phyloP scores from a whole-genome alignment of 2,113 vertebrate genomes.

The Delphinus delphis region DNA sequence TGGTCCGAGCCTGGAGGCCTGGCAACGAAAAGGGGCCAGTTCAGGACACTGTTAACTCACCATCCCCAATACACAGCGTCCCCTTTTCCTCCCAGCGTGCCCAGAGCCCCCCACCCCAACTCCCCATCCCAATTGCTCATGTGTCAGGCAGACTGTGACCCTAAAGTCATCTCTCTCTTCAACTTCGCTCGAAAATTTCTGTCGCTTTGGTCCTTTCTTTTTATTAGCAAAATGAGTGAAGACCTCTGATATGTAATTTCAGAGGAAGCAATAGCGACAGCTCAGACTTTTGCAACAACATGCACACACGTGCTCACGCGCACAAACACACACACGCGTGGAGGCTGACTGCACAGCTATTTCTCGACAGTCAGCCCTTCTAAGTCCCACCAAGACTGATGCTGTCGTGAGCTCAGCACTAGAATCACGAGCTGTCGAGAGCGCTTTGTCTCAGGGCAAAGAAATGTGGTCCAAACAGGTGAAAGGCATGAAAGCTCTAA shows the following conservation, averaged over 20 bases:
- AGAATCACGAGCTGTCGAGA: not conserved
- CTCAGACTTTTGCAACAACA: not conserved
- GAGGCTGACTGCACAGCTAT: accelerated
- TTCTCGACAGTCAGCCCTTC: not conserved
- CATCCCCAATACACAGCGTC: not conserved
- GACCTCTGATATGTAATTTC: not conserved
- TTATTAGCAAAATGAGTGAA: not conserved
- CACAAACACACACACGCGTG: not conserved
- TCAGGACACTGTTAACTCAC: not conserved
- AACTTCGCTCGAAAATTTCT: not conserved
- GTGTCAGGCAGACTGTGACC: not conserved
- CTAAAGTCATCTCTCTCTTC: not conserved
- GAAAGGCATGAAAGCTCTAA: not conserved
- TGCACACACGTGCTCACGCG: accelerated
- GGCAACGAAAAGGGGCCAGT: not conserved
- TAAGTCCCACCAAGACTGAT: not conserved
- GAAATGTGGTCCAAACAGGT: not conserved
- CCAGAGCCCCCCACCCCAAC: not conserved
- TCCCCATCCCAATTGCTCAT: not conserved
- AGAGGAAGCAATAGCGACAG: not conserved
- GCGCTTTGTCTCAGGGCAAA: not conserved
- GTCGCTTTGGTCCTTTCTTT: no score
- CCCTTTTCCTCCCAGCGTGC: not conserved
- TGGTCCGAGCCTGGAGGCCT: not conserved
- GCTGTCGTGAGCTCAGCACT: accelerated